These are phyloP conservation scores for Sander vitreus DNA, from an alignment of 2,113 vertebrate genomes.

Conservation along the genomic window DNA sequence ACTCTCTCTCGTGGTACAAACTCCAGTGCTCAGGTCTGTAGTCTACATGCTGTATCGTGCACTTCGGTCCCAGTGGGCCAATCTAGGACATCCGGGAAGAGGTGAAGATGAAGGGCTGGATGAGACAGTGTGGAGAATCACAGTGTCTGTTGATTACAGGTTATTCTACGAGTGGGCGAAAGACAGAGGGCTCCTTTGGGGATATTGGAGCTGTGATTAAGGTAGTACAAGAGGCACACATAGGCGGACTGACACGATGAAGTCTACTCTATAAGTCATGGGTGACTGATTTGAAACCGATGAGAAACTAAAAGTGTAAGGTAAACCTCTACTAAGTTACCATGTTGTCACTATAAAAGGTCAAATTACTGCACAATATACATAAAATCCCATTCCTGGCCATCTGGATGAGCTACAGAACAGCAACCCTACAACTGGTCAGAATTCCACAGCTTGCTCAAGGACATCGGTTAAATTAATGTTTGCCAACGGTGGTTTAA, in stretches of 20 bases:
- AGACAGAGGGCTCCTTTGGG: conserved; percentile 34
- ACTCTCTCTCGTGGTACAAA: conserved; percentile 4
- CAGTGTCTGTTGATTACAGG: conserved; percentile 34
- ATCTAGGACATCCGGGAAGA: conserved; percentile 23
- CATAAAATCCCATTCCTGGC: not conserved
- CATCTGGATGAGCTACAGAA: not conserved
- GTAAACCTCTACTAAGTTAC: not conserved
- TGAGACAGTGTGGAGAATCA: conserved; percentile 12
- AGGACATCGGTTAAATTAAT: conserved; percentile 22
- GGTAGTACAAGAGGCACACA: conserved; percentile 21
- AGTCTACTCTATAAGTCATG: not conserved
- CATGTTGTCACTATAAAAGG: not conserved
- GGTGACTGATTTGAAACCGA: conserved; percentile 9
- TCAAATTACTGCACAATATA: not conserved
- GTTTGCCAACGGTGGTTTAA: not conserved
- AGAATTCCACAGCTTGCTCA: not conserved
- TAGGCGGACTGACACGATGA: not conserved
- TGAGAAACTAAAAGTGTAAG: not conserved
- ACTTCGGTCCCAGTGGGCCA: conserved; percentile 19
- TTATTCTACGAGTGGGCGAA: conserved; percentile 22
- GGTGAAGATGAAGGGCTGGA: conserved; percentile 21
- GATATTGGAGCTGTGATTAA: conserved; percentile 39
- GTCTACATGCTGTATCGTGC: conserved; percentile 30
- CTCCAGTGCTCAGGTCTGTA: conserved; percentile 11
- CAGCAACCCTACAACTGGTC: not conserved